Evolutionary conservation across 2,797 vertebrate genomes (phyloP).

Genomic region (Xenopus petersii): DNA sequence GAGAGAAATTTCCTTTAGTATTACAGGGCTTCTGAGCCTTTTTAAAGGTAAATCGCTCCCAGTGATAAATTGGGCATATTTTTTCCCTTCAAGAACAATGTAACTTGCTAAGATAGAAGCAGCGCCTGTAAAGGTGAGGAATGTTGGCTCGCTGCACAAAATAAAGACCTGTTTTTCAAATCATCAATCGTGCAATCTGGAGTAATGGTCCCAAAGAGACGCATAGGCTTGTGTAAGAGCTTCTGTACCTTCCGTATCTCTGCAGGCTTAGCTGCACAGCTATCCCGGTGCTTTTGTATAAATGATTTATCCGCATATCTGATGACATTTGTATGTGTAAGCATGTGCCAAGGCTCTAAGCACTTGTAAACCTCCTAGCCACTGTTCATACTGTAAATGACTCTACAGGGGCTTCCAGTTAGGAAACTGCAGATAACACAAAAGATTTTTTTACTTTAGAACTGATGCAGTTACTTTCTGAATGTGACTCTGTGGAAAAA

Average conservation of each 20-base stretch:
- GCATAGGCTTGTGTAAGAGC: slow-evolving; percentile 6
- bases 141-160: slow-evolving; percentile 6
- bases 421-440: slow-evolving; percentile 22
- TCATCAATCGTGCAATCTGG: slow-evolving; percentile 13
- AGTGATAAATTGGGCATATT: background rate
- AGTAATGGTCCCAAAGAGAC: slow-evolving; percentile 14
- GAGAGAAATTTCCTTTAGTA: no score
- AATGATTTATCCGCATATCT: background rate
- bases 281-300: slow-evolving; percentile 9
- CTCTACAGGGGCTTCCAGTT: background rate
- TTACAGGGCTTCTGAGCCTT: background rate
- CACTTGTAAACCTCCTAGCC: slow-evolving; percentile 12
- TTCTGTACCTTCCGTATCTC: background rate
- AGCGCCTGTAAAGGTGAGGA: slow-evolving; percentile 18
- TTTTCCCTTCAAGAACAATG: background rate
- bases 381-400: slow-evolving; percentile 5
- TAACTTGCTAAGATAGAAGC: background rate
- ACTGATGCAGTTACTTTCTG: background rate
- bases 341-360: slow-evolving; percentile 6
- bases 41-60: background rate
- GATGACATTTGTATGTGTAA: background rate
- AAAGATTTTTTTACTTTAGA: slow-evolving; percentile 7
- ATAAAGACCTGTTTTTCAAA: slow-evolving; percentile 17
- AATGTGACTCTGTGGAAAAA: slow-evolving; percentile 2
- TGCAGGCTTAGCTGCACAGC: background rate